These are phyloP conservation scores for Liposcelis brunnea DNA, from an alignment of 2,888 invertebrate species.

Conservation along the genomic window DNA sequence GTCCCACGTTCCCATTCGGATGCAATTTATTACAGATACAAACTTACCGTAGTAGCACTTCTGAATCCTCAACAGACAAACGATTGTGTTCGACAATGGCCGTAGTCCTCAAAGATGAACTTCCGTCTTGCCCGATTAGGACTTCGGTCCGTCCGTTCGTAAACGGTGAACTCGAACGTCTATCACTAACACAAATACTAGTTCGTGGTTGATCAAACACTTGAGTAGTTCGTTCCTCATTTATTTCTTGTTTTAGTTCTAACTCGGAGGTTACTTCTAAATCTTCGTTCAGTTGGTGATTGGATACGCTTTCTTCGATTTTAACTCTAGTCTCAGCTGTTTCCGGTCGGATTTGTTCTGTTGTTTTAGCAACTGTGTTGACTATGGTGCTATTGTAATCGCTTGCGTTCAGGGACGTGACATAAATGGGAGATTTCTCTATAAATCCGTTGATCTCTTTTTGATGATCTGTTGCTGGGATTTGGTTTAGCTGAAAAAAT, in stretches of 20 bases:
- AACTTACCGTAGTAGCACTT: conserved; percentile 25
- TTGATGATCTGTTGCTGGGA: conserved; percentile 18
- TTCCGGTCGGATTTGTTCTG: background rate
- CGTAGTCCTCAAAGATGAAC: conserved; percentile 26
- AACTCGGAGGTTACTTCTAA: conserved; percentile 4
- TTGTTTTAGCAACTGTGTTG: background rate
- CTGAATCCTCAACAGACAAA: conserved; percentile 22
- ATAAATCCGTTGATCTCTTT: conserved; percentile 61
- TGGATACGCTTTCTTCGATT: conserved; percentile 25
- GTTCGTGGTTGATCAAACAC: conserved; percentile 12
- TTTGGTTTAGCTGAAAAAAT: conserved; percentile 41
- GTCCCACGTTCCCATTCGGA: no score
- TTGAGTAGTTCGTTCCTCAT: conserved; percentile 5
- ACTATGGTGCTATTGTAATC: background rate
- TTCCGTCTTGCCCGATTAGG: conserved; percentile 39
- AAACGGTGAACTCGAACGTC: conserved; percentile 36
- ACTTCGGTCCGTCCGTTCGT: conserved; percentile 58
- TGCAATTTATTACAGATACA: no score
- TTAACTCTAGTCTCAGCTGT: background rate
- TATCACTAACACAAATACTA: conserved; percentile 18
- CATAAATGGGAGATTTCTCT: conserved; percentile 67
- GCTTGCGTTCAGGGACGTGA: conserved; percentile 42
- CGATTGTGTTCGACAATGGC: conserved; percentile 33
- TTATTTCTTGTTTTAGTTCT: conserved; percentile 12
- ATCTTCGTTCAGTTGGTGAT: conserved; percentile 15